These are phyloP conservation scores for Aurelia coerulea DNA, from an alignment of 30 jellyfish, hydroid and myxozoan genomes.

Conservation along the genomic window DNA sequence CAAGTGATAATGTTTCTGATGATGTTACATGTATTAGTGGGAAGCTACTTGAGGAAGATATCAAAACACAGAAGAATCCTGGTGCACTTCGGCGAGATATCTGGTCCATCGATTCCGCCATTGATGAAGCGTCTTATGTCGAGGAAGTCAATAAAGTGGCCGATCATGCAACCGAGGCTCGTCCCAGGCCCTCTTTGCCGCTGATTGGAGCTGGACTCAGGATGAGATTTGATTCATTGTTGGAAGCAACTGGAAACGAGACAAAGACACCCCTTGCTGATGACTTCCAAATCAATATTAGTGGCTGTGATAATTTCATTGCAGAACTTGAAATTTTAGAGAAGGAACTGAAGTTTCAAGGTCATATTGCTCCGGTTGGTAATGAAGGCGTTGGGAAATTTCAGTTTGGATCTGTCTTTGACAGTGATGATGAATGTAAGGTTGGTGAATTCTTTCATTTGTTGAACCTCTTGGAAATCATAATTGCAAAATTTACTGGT, in stretches of 20 bases:
- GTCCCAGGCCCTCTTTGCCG: conserved; percentile 15
- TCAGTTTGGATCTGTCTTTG: conserved; percentile 69
- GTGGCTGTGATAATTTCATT: conserved; percentile 28
- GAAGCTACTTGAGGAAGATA: conserved; percentile 42
- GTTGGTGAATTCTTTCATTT: too few species aligned
- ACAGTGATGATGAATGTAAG: neutral
- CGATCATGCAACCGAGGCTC: conserved; percentile 34
- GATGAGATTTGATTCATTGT: conserved; percentile 27
- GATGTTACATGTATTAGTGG: conserved; percentile 20
- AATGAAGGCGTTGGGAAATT: conserved; percentile 8
- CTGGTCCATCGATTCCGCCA: conserved; percentile 69
- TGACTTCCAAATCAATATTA: conserved; percentile 20
- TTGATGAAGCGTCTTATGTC: conserved; percentile 53
- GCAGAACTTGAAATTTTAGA: conserved; percentile 68
- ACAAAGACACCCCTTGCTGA: conserved; percentile 11
- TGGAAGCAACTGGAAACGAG: conserved; percentile 51
- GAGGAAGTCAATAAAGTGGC: conserved; percentile 18
- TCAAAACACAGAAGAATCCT: conserved; percentile 8
- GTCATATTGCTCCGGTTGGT: conserved; percentile 21
- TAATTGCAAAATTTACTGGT: too few species aligned
- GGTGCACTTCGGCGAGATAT: conserved; percentile 47
- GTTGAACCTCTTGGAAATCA: too few species aligned
- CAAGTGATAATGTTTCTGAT: neutral
- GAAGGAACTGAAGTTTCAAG: conserved; percentile 50
- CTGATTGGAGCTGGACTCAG: conserved; percentile 37